Conservation (phyloP, 2,888 invertebrate genomes). For the Phaonia tiefii region DNA sequence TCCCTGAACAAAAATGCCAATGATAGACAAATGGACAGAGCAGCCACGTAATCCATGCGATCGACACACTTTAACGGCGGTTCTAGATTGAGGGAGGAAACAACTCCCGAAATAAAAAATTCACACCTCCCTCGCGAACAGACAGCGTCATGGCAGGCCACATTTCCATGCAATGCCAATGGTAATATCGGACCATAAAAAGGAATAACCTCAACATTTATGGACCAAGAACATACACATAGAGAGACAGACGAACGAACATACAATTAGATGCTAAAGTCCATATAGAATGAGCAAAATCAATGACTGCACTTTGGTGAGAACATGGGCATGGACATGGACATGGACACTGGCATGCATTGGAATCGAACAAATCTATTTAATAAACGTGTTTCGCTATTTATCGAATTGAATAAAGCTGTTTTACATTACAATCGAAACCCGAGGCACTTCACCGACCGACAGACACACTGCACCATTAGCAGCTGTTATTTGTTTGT, state of each 20-base stretch:
- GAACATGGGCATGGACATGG: slow-evolving; percentile 15
- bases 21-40: background rate
- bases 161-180: slow-evolving; percentile 18
- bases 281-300: slow-evolving; percentile 39
- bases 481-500: slow-evolving; percentile 37
- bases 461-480: background rate
- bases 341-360: too few relatives aligned
- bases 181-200: slow-evolving; percentile 30
- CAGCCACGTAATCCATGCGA: background rate
- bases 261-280: slow-evolving; percentile 18
- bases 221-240: background rate
- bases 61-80: slow-evolving; percentile 25
- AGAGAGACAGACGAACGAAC: background rate
- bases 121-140: slow-evolving; percentile 60
- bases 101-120: slow-evolving; percentile 54
- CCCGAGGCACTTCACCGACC: background rate
- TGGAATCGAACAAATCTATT: slow-evolving; percentile 45
- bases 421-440: slow-evolving; percentile 53
- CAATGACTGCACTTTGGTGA: slow-evolving; percentile 57
- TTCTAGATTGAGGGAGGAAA: background rate
- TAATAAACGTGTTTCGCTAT: slow-evolving; percentile 58
- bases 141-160: slow-evolving; percentile 5
- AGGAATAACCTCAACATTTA: slow-evolving; percentile 40
- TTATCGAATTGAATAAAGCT: slow-evolving; percentile 60
- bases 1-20: slow-evolving; percentile 44